Base-by-base conservation (phyloP, 2,888 invertebrate genomes). In the Lasioglossum morio region DNA sequence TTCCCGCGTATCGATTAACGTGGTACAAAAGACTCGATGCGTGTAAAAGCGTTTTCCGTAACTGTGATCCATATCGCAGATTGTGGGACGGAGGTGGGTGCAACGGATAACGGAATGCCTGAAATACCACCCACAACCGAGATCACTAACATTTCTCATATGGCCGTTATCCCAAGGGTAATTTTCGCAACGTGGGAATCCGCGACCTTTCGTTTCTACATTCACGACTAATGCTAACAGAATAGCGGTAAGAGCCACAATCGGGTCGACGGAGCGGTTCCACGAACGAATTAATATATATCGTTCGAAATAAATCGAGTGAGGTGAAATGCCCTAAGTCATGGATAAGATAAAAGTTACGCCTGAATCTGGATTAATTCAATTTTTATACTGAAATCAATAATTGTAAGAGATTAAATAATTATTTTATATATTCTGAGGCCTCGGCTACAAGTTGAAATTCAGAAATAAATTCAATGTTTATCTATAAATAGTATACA, bases 81-180 rank as follows among this genome's bases (percentile, higher is more conserved):
- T 60, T 89, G 87, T 89, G 84, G 81, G 87, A 90, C 87, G 90
- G 88, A 92, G 89, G 92, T 93, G 89, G 92, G 91, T 91, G 91
- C 89, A 89, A 87, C 84, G 77, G 81, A 79, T 92, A 91, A 90
- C 91, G 89, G 89, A 88, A 87, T 79, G 78, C 79, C 81, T 57
- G 46, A 63, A 74, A 74, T 80, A 83, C 81, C 88, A 91, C 91
- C 92, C 87, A 91, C 90, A 81, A 77, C 76, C 72, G 84, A 77
- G 85, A 91, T 89, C 89, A 88, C 89, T 89, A 87, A 86, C 86
- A 86, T 91, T 91, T 90, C 90, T 78, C 87, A 86, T 87, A 87
- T 86, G 84, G 81, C 76, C 86, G 83, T 90, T 87, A 88, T 83
- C 85, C 86, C 80, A 81, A 85, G 85, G 73, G 79, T 85, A 80